Evolutionary conservation across 2,797 vertebrate genomes (phyloP).

Genomic region (Cercopithecus petaurista): DNA sequence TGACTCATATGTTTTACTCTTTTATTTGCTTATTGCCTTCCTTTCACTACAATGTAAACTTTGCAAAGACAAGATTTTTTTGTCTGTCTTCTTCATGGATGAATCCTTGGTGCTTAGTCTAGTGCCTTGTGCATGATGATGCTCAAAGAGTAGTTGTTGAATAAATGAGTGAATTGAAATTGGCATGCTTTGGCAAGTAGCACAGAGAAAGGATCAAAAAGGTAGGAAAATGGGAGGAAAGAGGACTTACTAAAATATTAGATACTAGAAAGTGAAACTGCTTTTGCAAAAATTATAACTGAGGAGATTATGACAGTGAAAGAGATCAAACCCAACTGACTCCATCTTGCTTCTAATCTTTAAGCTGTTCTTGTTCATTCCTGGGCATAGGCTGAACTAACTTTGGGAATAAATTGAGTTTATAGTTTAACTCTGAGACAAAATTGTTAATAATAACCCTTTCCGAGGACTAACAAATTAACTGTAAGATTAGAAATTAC

Average conservation of each 20-base stretch:
- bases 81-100: neutral
- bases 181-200: neutral
- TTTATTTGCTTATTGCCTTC: neutral
- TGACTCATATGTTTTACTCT: neutral
- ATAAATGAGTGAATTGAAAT: neutral
- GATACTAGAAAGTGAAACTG: neutral
- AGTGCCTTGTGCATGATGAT: fast-evolving
- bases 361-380: too few species aligned
- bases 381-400: too few species aligned
- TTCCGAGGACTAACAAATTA: too few species aligned
- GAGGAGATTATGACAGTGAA: too few species aligned
- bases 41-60: neutral
- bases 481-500: too few species aligned
- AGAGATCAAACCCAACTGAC: too few species aligned
- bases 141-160: neutral
- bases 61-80: neutral
- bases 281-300: too few species aligned
- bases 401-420: too few species aligned
- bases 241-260: neutral
- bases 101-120: neutral
- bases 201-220: neutral
- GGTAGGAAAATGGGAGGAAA: neutral
- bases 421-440: too few species aligned
- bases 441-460: too few species aligned
- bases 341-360: too few species aligned